phyloP scores from a whole-genome alignment of 2,888 invertebrate species.

The Epistrophe eligans region DNA sequence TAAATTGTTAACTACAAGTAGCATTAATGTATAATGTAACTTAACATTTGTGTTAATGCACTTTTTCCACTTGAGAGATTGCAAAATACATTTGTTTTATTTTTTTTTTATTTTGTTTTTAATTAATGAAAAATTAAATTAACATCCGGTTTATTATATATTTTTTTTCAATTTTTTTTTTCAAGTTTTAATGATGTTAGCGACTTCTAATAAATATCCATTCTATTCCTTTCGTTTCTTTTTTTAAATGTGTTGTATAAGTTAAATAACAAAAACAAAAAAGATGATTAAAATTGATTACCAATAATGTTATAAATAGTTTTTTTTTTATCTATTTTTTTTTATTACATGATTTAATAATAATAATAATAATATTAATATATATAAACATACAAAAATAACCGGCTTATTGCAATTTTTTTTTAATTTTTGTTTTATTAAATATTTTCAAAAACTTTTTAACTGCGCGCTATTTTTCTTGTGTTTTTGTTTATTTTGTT shows the following conservation, averaged over 20 bases:
- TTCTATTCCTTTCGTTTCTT: conserved; percentile 8
- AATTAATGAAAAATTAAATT: conserved; percentile 52
- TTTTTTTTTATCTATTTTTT: conserved; percentile 40
- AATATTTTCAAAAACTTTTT: conserved; percentile 32
- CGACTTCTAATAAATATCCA: conserved; percentile 36
- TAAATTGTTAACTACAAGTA: conserved; percentile 76
- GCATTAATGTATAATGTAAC: conserved; percentile 70
- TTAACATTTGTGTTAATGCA: conserved; percentile 72
- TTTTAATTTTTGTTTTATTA: conserved; percentile 4
- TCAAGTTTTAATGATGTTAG: conserved; percentile 46
- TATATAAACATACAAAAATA: conserved; percentile 73
- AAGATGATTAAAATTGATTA: conserved; percentile 51
- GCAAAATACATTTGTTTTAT: conserved; percentile 35
- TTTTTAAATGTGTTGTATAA: conserved; percentile 53
- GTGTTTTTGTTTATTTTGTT: conserved; percentile 4
- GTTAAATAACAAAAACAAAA: conserved; percentile 60
- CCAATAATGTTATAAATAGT: conserved; percentile 65
- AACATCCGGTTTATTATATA: conserved; percentile 57
- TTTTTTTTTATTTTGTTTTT: conserved; percentile 26
- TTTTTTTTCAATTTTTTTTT: conserved; percentile 27
- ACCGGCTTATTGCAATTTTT: conserved; percentile 62
- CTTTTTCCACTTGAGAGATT: conserved; percentile 71
- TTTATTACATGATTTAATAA: conserved; percentile 41
- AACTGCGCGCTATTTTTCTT: conserved; percentile 9
- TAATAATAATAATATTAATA: conserved; percentile 53